Evolutionary conservation across 2,888 invertebrate genomes (phyloP), one percentile per base, ranked within the genome.

Genomic region (Pinctada fucata): DNA sequence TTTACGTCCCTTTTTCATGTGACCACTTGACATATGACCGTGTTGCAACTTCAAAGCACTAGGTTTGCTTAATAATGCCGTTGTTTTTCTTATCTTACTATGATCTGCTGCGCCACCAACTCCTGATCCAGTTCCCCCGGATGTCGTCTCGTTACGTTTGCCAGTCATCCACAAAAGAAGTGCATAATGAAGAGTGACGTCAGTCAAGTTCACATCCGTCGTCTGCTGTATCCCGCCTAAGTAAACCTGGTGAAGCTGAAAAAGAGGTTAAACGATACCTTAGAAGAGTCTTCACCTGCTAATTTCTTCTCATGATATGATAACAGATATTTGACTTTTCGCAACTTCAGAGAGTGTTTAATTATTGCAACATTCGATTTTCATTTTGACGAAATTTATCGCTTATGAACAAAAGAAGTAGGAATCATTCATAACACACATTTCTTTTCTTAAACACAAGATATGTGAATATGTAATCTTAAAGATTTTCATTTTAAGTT

Each of bases 111-210:
- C 49, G 13, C 48, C 50, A 31, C 10, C 66, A 63, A 6, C 45
- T 1, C 8, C 13, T 16, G 51, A 8, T 16, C 10, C 6, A 64
- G 45, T 8, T 3, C 45, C 5, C 4, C 47, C 48, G 31, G 69
- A 69, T 51, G 16, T 69, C 51, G 49, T 16, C 3, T 58, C 3
- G 16, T 65, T 74, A 50, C 73, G 74, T 31, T 68, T 67, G 13
- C 78, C 78, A 10, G 78, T 78, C 78, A 78, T 78, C 78, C 78
- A 78, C 4, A 78, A 51, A 3, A 78, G 63, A 49, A 78, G 63
- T 2, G 74, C 78, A 49, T 78, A 78, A 48, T 78, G 78, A 47
- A 78, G 78, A 10, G 78, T 78, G 50, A 75, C 75, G 16, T 75
- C 66, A 10, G 58, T 51, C 2, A 68, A 58, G 10, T 79, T 75